phyloP scores from a whole-genome alignment of 2,113 vertebrate genomes.

The Syngnathus scovelli region DNA sequence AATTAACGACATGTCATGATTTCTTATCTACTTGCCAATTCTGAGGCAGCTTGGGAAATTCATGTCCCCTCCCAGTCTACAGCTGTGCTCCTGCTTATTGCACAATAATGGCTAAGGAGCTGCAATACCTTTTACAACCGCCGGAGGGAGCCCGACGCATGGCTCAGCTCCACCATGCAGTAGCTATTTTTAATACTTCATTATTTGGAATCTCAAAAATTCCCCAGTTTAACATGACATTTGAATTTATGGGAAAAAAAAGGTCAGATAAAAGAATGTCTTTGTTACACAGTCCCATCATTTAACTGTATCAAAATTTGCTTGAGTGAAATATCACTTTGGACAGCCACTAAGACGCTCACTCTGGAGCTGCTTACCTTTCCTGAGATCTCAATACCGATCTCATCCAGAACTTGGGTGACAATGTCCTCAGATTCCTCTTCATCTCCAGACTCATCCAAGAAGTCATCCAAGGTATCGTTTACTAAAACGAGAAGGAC shows the following conservation, averaged over 20 bases:
- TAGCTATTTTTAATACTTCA: constrained; percentile 43
- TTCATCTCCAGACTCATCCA: constrained; percentile 93
- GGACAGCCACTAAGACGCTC: neutral
- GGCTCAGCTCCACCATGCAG: constrained; percentile 45
- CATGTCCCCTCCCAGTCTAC: constrained; percentile 21
- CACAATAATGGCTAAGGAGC: constrained; percentile 16
- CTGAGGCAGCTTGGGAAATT: constrained; percentile 4
- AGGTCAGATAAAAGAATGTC: no score
- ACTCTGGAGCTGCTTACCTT: constrained; percentile 72
- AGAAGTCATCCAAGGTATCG: constrained; percentile 94
- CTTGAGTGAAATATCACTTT: neutral
- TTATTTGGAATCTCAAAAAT: no score
- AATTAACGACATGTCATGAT: neutral
- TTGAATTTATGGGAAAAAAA: neutral
- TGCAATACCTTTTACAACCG: constrained; percentile 49
- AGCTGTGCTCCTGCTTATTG: constrained; percentile 32
- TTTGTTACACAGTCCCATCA: no score
- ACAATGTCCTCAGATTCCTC: constrained; percentile 97
- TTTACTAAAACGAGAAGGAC: constrained; percentile 70
- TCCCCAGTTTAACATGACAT: no score
- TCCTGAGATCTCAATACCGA: constrained; percentile 95
- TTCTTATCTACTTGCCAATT: constrained; percentile 12
- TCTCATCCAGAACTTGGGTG: constrained; percentile 95
- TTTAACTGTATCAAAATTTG: no score
- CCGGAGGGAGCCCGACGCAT: constrained; percentile 55